These are phyloP conservation scores for Artemia franciscana DNA, from an alignment of 1,140 invertebrate genomes.

Conservation along the genomic window DNA sequence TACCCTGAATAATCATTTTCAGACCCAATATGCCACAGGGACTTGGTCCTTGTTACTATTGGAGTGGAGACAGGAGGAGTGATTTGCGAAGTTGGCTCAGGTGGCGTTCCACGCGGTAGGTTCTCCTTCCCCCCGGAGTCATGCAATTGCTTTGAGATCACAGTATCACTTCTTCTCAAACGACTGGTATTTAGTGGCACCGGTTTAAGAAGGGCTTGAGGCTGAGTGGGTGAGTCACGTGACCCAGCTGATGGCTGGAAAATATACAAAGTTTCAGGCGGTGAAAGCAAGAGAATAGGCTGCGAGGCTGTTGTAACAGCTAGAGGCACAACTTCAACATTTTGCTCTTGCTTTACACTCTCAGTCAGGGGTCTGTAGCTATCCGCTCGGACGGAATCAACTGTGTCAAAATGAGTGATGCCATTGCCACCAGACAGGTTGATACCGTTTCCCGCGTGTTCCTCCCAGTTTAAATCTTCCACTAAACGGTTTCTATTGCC, in stretches of 20 bases:
- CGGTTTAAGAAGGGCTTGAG: slow-evolving; percentile 11
- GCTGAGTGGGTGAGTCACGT: slow-evolving; percentile 6
- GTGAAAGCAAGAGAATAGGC: neutral
- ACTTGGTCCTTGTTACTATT: neutral
- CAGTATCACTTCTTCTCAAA: slow-evolving; percentile 7
- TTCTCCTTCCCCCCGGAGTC: slow-evolving; percentile 1
- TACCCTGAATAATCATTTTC: neutral
- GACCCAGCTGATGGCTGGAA: neutral
- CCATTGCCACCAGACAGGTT: neutral
- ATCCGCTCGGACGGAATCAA: neutral
- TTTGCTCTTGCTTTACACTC: neutral
- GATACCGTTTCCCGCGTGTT: neutral
- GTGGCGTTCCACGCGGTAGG: neutral
- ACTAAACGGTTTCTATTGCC: neutral
- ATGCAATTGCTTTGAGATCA: neutral
- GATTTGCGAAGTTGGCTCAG: neutral
- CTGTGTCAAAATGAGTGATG: neutral
- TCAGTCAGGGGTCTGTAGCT: neutral
- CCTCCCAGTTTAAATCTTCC: neutral
- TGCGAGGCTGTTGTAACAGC: neutral
- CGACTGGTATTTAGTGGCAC: slow-evolving; percentile 9
- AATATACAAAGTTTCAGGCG: neutral
- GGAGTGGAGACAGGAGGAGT: neutral
- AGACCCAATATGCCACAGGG: neutral
- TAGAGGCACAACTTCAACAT: neutral